Base-by-base conservation (phyloP, 1,140 invertebrate species). In the Aphidius gifuensis region DNA sequence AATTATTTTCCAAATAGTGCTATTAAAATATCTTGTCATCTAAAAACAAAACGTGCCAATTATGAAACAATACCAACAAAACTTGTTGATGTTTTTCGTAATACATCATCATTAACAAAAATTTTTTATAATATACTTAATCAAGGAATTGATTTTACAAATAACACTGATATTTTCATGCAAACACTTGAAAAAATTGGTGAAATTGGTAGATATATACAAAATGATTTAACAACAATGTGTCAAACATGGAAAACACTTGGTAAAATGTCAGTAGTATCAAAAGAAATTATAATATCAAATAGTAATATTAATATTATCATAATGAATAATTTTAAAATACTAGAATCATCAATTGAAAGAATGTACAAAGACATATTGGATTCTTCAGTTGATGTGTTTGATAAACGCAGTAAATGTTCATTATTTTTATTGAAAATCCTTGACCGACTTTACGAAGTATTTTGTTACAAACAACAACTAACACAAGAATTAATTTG, bases 201-300 rank as follows among this genome's bases (percentile, higher is more conserved):
- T 1, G 46, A 58, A 8, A 62, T 62, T 11, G 61, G 46, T 44
- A 46, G 45, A 16, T 16, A 44, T 38, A 58, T 38, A 9, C 46
- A 21, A 6, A 51, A 62, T 39, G 46, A 38, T 32, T 8, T 62
- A 6, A 38, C 9, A n/a, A 49, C 53, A 11, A 58, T 62, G 55
- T 49, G 43, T 5, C 39, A 51, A 5, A 44, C 54, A 8, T 62
- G 61, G 61, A 56, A 45, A n/a, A 58, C 42, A 32, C 58, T 62
- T 42, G 39, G 8, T 21, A 58, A 53, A 23, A 32, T 62, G 16
- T 5, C 11, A 9, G 9, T 42, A 9, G 21, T 1, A 7, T 8
- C n/a, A 5, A 16, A 9, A 11, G 39, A 43, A 5, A 23, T 62
- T 9, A 6, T 47, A 5, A 40, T 23, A 9, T 7, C 11, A 5